Evolutionary conservation across 2,888 invertebrate genomes (phyloP), one percentile per base, ranked within the genome.

Genomic region (Chrysolina oricalcia): DNA sequence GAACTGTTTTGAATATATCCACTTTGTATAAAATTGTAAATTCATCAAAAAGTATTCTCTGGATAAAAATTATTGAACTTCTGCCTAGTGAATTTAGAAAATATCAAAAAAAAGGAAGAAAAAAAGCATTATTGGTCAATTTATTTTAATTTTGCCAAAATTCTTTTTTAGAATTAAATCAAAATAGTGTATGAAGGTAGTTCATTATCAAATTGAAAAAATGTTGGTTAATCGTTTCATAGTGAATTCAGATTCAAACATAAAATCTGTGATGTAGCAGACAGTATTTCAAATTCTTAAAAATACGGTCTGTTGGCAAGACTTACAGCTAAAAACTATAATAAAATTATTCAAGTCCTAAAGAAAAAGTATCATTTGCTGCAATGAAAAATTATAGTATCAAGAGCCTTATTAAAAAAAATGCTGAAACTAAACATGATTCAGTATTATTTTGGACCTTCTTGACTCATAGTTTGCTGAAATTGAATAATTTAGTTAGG

Each of bases 361-460:
- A 84, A 81, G 79, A 83, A 79, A 80, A 82, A 81, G 74, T 80
- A 78, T 80, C 81, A 78, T 77, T 83, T 79, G 86, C 86, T 86
- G 87, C 78, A 86, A 86, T 83, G 85, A 83, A 84, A 85, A 83
- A 74, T 72, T 50, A 80, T 82, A 80, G 79, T 74, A 73, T 80
- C 79, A 78, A 83, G 84, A 85, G 85, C 59, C n/a, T 59, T 15
- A 59, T 27, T 27, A 5, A 4, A 13, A 59, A 56, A 59, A 27
- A 3, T 59, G 70, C 70, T 70, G 70, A 62, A 70, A 70, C 17
- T 53, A 46, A 70, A 62, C 23, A 23, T 62, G 27, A 17, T 70
- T 40, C 35, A 62, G 70, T 53, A 68, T 43, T 50, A 53, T 13
- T 19, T 53, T 40, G 53, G 74, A 77, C 79, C 79, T 74, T 77